These are phyloP conservation scores for Salvator merianae DNA, from an alignment of 2,113 vertebrate genomes.

Conservation along the genomic window DNA sequence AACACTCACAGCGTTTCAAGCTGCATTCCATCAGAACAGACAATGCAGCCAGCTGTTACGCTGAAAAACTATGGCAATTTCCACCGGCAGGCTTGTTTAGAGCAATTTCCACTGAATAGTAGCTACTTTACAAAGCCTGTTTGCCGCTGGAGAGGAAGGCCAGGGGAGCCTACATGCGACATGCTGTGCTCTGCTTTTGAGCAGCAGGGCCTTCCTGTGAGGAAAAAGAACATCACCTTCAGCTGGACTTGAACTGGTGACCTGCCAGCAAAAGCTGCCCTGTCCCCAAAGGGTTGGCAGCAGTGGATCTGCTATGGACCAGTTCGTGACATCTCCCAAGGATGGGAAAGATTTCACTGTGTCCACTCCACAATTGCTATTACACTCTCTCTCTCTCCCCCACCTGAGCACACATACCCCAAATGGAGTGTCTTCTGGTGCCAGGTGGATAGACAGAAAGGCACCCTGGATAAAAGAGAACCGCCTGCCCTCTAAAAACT, in stretches of 20 bases:
- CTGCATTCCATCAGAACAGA: no score
- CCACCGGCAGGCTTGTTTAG: neutral
- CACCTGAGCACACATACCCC: no score
- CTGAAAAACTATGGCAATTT: no score
- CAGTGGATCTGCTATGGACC: no score
- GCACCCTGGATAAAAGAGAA: neutral
- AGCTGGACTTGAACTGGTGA: neutral
- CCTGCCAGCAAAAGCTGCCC: accelerated
- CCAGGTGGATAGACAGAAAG: no score
- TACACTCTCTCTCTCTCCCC: no score
- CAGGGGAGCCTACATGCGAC: neutral
- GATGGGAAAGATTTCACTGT: accelerated
- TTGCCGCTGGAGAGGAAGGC: no score
- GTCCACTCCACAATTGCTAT: neutral
- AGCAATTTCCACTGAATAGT: neutral
- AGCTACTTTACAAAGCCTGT: neutral
- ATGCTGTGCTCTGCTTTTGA: neutral
- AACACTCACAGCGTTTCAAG: no score
- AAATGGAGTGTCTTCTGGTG: no score
- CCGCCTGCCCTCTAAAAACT: neutral
- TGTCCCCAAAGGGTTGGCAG: neutral
- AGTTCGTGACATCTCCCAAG: neutral
- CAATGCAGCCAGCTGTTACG: no score
- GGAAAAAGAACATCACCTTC: neutral
- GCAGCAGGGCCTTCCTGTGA: neutral